Evolutionary conservation across 2,113 vertebrate genomes (phyloP).

Genomic region (Toxostoma redivivum): DNA sequence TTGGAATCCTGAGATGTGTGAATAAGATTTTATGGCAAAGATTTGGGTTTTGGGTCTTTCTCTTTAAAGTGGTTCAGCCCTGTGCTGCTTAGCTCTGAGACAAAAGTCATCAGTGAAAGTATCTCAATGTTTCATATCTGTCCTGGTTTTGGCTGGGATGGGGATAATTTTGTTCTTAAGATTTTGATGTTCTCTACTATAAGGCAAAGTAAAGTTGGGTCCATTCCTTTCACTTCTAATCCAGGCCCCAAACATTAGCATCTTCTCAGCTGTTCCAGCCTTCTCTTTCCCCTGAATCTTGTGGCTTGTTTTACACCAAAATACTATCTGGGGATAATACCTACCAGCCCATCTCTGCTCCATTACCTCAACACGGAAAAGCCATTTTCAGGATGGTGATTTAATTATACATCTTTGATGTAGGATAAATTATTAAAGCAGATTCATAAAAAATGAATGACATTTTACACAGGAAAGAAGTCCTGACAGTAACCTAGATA

Average conservation of each 20-base stretch:
- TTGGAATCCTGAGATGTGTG: not conserved
- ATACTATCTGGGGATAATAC: accelerated
- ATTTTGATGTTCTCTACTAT: not conserved
- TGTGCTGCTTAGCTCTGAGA: not conserved
- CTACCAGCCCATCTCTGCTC: not conserved
- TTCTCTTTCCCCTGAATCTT: not conserved
- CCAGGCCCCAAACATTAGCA: not conserved
- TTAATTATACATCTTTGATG: conserved; percentile 14
- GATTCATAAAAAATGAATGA: conserved; percentile 27
- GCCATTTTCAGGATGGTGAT: not conserved
- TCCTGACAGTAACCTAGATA: conserved; percentile 22
- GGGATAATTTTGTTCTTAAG: not conserved
- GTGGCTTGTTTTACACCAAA: not conserved
- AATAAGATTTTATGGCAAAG: not conserved
- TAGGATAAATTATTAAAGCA: conserved; percentile 40
- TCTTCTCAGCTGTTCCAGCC: not conserved
- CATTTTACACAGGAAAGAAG: not conserved
- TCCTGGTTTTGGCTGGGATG: not conserved
- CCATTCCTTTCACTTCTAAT: not conserved
- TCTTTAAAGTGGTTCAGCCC: not conserved
- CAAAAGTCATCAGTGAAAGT: not conserved
- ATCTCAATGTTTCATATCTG: accelerated
- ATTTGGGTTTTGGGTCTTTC: not conserved
- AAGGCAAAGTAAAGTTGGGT: not conserved
- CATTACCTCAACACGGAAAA: not conserved